These are phyloP conservation scores for Rhodeus uyekii DNA, from an alignment of 2,797 vertebrate species.

Conservation along the genomic window DNA sequence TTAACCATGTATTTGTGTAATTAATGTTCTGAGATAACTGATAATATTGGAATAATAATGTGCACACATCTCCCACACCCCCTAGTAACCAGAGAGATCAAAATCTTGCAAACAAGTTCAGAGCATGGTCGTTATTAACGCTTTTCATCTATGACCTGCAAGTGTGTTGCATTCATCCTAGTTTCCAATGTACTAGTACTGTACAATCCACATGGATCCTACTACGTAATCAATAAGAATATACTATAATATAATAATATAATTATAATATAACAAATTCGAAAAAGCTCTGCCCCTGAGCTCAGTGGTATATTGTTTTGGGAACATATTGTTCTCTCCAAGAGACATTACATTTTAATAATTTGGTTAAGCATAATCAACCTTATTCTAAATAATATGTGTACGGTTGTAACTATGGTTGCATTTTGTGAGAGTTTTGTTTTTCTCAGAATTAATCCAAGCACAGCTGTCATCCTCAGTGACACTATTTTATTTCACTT, in stretches of 20 bases:
- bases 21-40: neutral
- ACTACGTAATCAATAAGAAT: neutral
- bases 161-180: neutral
- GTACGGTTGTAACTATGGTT: neutral
- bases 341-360: neutral
- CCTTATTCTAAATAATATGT: neutral
- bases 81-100: neutral
- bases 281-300: too few species aligned
- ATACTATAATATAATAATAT: too few species aligned
- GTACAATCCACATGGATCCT: neutral
- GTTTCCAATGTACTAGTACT: neutral
- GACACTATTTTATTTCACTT: slow-evolving; percentile 9
- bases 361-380: slow-evolving; percentile 7
- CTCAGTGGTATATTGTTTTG: neutral
- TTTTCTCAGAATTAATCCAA: neutral
- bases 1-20: slow-evolving; percentile 20
- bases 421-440: neutral
- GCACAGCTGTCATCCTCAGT: slow-evolving; percentile 14
- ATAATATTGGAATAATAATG: neutral
- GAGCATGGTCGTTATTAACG: neutral
- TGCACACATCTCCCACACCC: neutral
- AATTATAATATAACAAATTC: too few species aligned
- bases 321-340: neutral
- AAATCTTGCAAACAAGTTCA: neutral
- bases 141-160: neutral